These are phyloP conservation scores for Callospermophilus lateralis DNA, from an alignment of 2,113 vertebrate genomes.

Conservation along the genomic window DNA sequence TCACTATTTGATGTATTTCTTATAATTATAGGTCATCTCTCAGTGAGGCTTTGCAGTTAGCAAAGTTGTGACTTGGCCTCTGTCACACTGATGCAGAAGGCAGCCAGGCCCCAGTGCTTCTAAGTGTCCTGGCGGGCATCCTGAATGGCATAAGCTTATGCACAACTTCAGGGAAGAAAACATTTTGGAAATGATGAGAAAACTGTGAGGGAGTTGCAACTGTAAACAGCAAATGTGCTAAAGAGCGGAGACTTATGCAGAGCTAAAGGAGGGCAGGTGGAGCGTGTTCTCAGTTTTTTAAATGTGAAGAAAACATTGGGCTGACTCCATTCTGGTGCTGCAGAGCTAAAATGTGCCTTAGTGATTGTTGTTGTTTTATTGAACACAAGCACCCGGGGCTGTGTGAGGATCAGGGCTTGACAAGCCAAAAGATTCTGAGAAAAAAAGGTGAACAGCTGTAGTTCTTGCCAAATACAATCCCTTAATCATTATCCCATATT, in stretches of 20 bases:
- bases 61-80: slow-evolving; percentile 69
- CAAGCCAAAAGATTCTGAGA: slow-evolving; percentile 59
- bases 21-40: slow-evolving; percentile 76
- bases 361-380: slow-evolving; percentile 62
- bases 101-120: background rate
- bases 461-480: slow-evolving; percentile 50
- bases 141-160: slow-evolving; percentile 66
- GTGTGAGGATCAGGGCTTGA: slow-evolving; percentile 62
- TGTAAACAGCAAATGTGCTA: slow-evolving; percentile 82
- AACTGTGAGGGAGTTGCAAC: slow-evolving; percentile 80
- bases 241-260: slow-evolving; percentile 79
- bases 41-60: background rate
- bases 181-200: slow-evolving; percentile 79
- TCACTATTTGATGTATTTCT: slow-evolving; percentile 78
- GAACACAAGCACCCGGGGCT: slow-evolving; percentile 68
- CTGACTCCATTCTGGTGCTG: slow-evolving; percentile 64
- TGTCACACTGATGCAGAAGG: slow-evolving; percentile 4
- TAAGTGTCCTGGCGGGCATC: slow-evolving; percentile 63
- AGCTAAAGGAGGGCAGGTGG: slow-evolving; percentile 81
- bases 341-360: background rate
- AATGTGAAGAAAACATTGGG: slow-evolving; percentile 83
- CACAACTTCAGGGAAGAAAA: slow-evolving; percentile 78
- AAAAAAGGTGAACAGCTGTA: slow-evolving; percentile 77
- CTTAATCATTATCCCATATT: background rate
- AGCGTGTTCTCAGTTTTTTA: slow-evolving; percentile 78